phyloP scores from a whole-genome alignment of 2,888 invertebrate species.

The Diabrotica balteata region DNA sequence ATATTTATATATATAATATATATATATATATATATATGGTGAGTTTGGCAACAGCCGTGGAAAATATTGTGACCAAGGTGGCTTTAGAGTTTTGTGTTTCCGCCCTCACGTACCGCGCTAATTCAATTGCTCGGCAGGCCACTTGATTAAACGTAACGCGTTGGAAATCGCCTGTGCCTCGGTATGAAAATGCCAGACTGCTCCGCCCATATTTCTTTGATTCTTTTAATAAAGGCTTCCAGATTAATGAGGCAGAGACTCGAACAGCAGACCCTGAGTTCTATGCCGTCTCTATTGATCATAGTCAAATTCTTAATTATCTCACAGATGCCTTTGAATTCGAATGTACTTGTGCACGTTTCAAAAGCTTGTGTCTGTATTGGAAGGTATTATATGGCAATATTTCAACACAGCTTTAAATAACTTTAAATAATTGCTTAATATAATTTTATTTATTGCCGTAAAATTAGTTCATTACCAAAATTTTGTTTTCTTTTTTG shows the following conservation, averaged over 20 bases:
- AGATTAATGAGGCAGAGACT: constrained; percentile 60
- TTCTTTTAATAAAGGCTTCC: constrained; percentile 62
- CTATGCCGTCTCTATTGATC: constrained; percentile 54
- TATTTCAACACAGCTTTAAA: too few species aligned
- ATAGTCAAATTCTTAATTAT: constrained; percentile 59
- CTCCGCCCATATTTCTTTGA: constrained; percentile 63
- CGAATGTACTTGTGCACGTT: constrained; percentile 29
- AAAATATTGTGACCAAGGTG: background rate
- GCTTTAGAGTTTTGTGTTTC: constrained; percentile 43
- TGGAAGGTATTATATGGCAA: too few species aligned
- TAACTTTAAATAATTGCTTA: too few species aligned
- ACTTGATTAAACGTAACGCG: constrained; percentile 58
- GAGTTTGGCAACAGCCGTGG: background rate
- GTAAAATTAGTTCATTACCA: too few species aligned
- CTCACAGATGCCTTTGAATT: constrained; percentile 43
- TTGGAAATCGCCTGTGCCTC: constrained; percentile 46
- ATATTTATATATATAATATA: too few species aligned
- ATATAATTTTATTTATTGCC: too few species aligned
- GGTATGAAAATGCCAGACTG: constrained; percentile 49
- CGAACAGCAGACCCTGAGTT: constrained; percentile 41
- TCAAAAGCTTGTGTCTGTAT: background rate
- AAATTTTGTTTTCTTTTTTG: too few species aligned
- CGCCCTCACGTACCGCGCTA: constrained; percentile 57
- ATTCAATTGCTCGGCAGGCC: constrained; percentile 53
- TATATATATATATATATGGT: too few species aligned